Evolutionary conservation across 2,113 vertebrate genomes (phyloP).

Genomic region (Canis aureus): DNA sequence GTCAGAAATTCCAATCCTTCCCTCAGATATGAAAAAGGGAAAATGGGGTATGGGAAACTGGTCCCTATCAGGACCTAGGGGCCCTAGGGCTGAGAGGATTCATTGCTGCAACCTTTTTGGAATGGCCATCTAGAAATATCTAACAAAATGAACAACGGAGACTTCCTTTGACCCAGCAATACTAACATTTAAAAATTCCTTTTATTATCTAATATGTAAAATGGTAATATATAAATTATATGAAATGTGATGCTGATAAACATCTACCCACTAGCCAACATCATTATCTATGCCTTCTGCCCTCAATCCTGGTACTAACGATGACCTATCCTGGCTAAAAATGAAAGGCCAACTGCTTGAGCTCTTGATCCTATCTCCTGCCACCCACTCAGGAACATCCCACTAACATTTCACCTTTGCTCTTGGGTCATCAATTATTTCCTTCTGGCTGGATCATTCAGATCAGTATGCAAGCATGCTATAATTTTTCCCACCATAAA

Average conservation of each 20-base stretch:
- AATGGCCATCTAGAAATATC: neutral
- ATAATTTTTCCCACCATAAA: neutral
- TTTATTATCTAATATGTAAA: neutral
- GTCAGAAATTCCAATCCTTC: neutral
- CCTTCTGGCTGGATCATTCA: neutral
- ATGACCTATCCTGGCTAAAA: neutral
- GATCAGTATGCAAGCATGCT: neutral
- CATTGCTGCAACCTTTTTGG: neutral
- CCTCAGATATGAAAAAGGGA: neutral
- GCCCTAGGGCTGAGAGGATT: neutral
- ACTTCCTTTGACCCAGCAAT: slow-evolving; percentile 27
- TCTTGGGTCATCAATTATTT: neutral
- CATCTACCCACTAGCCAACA: neutral
- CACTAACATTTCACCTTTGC: neutral
- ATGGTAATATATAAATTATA: neutral
- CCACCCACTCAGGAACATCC: neutral
- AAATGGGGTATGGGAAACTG: neutral
- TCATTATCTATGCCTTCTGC: neutral
- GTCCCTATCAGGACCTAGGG: neutral
- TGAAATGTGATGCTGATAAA: slow-evolving; percentile 11
- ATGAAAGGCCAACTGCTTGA: neutral
- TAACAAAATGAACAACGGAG: neutral
- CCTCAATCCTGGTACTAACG: neutral
- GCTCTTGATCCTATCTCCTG: neutral
- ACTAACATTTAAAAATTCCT: neutral